A percentile compares a stretch with the other conserved stretches of the same genome.
These are phyloP conservation scores for Caenorhabditis imperialis DNA, from an alignment of 2,888 invertebrate species.

Conservation along the genomic window DNA sequence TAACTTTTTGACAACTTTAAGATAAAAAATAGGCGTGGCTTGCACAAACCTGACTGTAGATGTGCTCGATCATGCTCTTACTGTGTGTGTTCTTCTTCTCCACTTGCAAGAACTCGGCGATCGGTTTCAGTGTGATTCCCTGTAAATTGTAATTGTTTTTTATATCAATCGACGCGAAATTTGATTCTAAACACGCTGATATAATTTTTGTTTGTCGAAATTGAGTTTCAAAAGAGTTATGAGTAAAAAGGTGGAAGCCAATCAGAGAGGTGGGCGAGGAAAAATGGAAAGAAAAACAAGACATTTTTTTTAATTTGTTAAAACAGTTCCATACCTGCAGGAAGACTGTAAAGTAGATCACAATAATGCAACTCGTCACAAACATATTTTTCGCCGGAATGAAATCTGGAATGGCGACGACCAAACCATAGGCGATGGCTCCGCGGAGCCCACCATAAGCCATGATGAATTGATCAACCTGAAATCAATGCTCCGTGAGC, in stretches of 20 bases:
- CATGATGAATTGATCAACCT: slow-evolving; percentile 86
- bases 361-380: slow-evolving; percentile 95
- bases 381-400: slow-evolving; percentile 91
- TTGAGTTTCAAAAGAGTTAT: too few species aligned
- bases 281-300: not conserved
- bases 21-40: not conserved
- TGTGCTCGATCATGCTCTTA: slow-evolving; percentile 96
- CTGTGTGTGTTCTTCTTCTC: slow-evolving; percentile 91
- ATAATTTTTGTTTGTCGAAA: too few species aligned
- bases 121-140: slow-evolving; percentile 98
- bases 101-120: slow-evolving; percentile 94
- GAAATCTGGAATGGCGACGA: slow-evolving; percentile 78
- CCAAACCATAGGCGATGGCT: slow-evolving; percentile 92
- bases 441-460: slow-evolving; percentile 94
- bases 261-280: too few species aligned
- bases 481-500: slow-evolving; percentile 80
- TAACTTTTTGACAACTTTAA: too few species aligned
- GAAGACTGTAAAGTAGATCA: slow-evolving; percentile 98
- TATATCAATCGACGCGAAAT: too few species aligned
- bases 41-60: slow-evolving; percentile 79
- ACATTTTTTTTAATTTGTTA: not conserved
- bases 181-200: too few species aligned
- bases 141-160: slow-evolving; percentile 75
- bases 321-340: slow-evolving; percentile 85
- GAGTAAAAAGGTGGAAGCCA: too few species aligned